These are phyloP conservation scores for Leuciscus waleckii DNA, from an alignment of 2,797 vertebrate species.

Conservation along the genomic window DNA sequence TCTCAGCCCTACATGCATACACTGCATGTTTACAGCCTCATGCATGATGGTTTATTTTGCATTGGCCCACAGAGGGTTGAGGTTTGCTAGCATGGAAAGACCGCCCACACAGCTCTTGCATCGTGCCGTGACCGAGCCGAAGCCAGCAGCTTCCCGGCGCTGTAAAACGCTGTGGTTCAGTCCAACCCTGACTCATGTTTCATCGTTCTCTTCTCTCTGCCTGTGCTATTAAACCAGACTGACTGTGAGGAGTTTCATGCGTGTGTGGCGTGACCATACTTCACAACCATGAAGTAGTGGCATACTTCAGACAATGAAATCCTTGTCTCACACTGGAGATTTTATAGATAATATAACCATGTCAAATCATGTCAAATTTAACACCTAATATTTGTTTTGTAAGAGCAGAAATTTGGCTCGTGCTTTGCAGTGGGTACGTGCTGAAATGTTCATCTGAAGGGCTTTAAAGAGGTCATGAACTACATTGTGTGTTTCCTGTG, in stretches of 20 bases:
- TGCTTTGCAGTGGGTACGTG: neutral
- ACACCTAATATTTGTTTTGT: neutral
- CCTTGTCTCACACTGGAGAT: neutral
- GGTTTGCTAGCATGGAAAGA: slow-evolving; percentile 47
- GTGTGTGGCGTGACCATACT: neutral
- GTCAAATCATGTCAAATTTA: neutral
- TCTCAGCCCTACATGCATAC: slow-evolving; percentile 11
- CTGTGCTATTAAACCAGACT: slow-evolving; percentile 31
- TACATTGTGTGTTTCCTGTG: too few relatives aligned
- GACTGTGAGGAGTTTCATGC: neutral
- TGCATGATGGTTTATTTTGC: slow-evolving; percentile 54
- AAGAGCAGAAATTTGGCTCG: neutral
- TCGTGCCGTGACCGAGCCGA: slow-evolving; percentile 48
- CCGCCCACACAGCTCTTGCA: slow-evolving; percentile 45
- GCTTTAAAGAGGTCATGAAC: neutral
- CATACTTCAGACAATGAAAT: neutral
- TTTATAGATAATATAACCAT: slow-evolving; percentile 11
- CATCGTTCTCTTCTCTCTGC: slow-evolving; percentile 29
- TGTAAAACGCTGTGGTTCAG: slow-evolving; percentile 65
- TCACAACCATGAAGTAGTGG: too few relatives aligned
- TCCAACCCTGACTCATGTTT: slow-evolving; percentile 57
- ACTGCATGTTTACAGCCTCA: slow-evolving; percentile 51
- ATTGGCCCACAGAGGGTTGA: slow-evolving; percentile 34
- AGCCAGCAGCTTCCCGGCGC: slow-evolving; percentile 65
- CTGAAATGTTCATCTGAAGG: neutral